Conservation (phyloP, 2,797 vertebrate species). For the Liparis tanakae region DNA sequence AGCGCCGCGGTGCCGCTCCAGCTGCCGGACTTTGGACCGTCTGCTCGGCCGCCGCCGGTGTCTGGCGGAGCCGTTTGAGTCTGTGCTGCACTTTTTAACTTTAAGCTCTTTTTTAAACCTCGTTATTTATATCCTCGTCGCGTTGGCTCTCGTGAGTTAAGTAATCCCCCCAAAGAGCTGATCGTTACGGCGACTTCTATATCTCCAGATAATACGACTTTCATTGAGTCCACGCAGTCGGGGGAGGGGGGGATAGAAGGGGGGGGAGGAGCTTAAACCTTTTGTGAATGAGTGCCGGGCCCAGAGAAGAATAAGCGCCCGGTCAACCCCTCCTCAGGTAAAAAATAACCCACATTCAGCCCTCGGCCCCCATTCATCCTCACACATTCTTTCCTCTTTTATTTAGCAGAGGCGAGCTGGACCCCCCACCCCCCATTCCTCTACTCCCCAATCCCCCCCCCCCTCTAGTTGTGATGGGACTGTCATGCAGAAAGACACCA, state of each 20-base stretch:
- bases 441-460: background rate
- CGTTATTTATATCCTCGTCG: background rate
- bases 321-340: conserved; percentile 59
- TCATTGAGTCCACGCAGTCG: conserved; percentile 39
- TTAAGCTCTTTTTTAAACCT: background rate
- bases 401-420: conserved; percentile 61
- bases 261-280: conserved; percentile 28
- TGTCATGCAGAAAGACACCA: conserved; percentile 85
- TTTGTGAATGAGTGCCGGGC: conserved; percentile 48
- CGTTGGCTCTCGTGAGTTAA: background rate
- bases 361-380: conserved; percentile 67
- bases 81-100: conserved; percentile 34
- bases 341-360: conserved; percentile 71
- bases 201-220: conserved; percentile 30
- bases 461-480: conserved; percentile 73
- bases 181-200: conserved; percentile 36
- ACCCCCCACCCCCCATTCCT: conserved; percentile 37
- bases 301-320: conserved; percentile 40
- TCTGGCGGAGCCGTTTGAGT: conserved; percentile 32
- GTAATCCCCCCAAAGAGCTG: conserved; percentile 2
- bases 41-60: conserved; percentile 66
- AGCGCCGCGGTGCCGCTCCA: conserved; percentile 73
- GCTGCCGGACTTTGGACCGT: conserved; percentile 78
- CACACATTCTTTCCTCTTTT: conserved; percentile 79
- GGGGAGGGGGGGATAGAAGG: background rate